Conservation (phyloP, 2,888 invertebrate genomes). For the Tetragonula carbonaria region DNA sequence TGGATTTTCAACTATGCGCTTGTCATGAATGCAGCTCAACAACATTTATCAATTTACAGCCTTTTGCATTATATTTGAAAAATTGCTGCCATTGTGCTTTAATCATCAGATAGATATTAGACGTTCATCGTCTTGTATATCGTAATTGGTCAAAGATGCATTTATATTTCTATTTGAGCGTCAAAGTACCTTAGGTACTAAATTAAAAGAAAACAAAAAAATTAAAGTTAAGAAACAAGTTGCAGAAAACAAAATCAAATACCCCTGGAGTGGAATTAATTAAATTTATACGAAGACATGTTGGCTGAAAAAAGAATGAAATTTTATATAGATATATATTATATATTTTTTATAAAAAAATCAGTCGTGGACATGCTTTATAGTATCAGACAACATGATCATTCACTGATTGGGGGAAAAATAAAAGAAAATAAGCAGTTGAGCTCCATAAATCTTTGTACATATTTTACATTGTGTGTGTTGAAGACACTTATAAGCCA, state of each 20-base stretch:
- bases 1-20: conserved; percentile 34
- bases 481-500: conserved; percentile 46
- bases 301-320: conserved; percentile 67
- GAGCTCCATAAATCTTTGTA: conserved; percentile 62
- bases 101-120: conserved; percentile 56
- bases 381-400: conserved; percentile 53
- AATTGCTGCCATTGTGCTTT: conserved; percentile 64
- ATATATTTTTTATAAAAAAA: conserved; percentile 74
- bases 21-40: conserved; percentile 70
- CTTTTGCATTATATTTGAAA: conserved; percentile 57
- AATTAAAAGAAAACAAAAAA: conserved; percentile 32
- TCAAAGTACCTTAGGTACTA: conserved; percentile 46
- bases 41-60: conserved; percentile 52
- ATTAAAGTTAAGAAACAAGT: conserved; percentile 55
- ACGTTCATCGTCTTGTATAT: conserved; percentile 47
- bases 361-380: conserved; percentile 57
- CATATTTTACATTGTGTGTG: conserved; percentile 67
- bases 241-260: conserved; percentile 63
- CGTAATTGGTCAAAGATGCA: conserved; percentile 65
- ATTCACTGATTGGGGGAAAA: conserved; percentile 36
- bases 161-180: conserved; percentile 69
- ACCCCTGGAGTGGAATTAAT: conserved; percentile 50
- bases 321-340: conserved; percentile 70
- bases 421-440: conserved; percentile 43
- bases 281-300: conserved; percentile 68